These are phyloP conservation scores for Lagorchestes hirsutus DNA, from an alignment of 2,797 vertebrate genomes.

Conservation along the genomic window DNA sequence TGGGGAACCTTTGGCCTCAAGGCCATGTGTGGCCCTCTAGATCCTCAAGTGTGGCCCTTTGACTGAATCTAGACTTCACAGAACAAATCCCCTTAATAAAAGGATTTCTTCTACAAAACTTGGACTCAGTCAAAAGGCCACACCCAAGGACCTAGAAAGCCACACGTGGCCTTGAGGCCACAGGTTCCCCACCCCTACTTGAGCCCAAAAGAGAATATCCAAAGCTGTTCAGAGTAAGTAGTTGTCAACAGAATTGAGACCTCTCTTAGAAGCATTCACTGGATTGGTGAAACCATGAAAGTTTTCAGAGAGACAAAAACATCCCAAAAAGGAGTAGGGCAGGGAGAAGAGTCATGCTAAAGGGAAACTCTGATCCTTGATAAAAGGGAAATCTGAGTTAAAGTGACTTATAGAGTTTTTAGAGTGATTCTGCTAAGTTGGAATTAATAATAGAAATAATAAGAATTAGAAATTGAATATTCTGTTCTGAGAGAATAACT, in stretches of 20 bases:
- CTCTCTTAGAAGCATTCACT: background rate
- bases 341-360: background rate
- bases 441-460: background rate
- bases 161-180: too few species aligned
- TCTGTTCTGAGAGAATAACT: background rate
- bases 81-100: too few species aligned
- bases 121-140: too few species aligned
- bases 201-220: background rate
- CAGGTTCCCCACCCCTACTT: background rate
- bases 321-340: background rate
- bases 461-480: background rate
- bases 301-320: background rate
- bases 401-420: background rate
- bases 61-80: too few species aligned
- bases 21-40: too few species aligned
- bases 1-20: too few species aligned
- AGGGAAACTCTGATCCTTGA: background rate
- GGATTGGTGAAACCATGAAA: background rate
- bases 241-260: background rate
- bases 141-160: too few species aligned
- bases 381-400: background rate
- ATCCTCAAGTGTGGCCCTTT: too few species aligned
- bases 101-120: too few species aligned
- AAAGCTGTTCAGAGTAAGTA: background rate
- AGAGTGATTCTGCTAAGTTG: background rate